Base-by-base conservation (phyloP, 2,888 invertebrate genomes). In the Agelastica alni region DNA sequence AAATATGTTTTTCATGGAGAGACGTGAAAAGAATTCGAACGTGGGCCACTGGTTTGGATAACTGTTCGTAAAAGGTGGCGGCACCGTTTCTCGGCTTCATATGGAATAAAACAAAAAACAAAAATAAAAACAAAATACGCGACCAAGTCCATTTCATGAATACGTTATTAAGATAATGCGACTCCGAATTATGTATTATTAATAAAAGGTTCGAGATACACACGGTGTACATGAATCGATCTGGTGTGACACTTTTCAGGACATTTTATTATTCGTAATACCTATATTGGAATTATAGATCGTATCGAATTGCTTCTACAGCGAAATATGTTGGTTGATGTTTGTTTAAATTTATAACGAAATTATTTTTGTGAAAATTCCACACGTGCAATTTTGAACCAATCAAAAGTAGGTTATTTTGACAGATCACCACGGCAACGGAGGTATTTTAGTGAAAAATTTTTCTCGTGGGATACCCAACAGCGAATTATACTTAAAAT, bases 1-100 rank as follows among this genome's bases (percentile, higher is more conserved):
- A 57, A 52, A 51, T 20, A 48, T 42, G 47, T 43, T 51, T 52
- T 55, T 48, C 49, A 39, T 43, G 31, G 41, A 51, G 42, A 22
- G 54, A 51, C 59, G 59, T 51, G 51, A 32, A 49, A 48, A 42
- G 54, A 60, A 56, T 56, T 39, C 56, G 34, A 49, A 60, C 51
- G 55, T 55, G 54, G 55, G 54, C 37, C 55, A 46, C 57, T 42
- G 49, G 47, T 57, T 60, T 57, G 54, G 48, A 52, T 57, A 59
- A 59, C 53, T 52, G 58, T 37, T 36, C 47, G 47, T 36, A 34
- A 53, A 42, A 47, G 32, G n/a, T n/a, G n/a, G 41, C 41, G 45
- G 45, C 32, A 10, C 12, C 18, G 37, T 18, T 39, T 39, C 37
- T 26, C 17, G 31, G 32, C 26, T 31, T 20, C 12, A 46, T 45